phyloP scores from a whole-genome alignment of 2,888 invertebrate species.

The Villa cingulata region DNA sequence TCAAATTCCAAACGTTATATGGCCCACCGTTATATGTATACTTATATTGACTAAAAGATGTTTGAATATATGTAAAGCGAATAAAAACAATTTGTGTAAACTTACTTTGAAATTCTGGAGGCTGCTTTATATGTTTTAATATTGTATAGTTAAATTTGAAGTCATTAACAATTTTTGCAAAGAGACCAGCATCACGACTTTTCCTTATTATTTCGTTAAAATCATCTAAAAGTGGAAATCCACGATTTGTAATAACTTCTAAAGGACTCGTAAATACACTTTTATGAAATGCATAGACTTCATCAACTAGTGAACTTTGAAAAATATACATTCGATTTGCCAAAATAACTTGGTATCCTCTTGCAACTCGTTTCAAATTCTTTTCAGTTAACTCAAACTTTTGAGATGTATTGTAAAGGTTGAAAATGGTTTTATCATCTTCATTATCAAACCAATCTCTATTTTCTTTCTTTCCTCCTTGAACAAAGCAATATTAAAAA shows the following conservation, averaged over 20 bases:
- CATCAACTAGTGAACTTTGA: conserved; percentile 21
- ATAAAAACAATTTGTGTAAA: no score
- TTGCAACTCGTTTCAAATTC: conserved; percentile 24
- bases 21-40: no score
- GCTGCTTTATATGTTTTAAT: conserved; percentile 29
- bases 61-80: no score
- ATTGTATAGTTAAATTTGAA: conserved; percentile 36
- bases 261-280: conserved; percentile 41
- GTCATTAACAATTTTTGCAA: conserved; percentile 31
- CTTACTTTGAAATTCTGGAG: conserved; percentile 19
- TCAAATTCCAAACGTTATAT: no score
- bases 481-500: conserved; percentile 27
- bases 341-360: conserved; percentile 26
- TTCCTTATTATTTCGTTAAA: conserved; percentile 38
- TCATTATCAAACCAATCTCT: conserved; percentile 34
- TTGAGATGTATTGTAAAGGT: conserved; percentile 22
- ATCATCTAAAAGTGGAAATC: conserved; percentile 40
- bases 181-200: conserved; percentile 40
- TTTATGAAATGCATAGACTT: conserved; percentile 32
- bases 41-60: no score
- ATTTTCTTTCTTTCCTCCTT: conserved; percentile 29
- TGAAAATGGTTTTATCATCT: conserved; percentile 24
- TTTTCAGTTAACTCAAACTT: conserved; percentile 20
- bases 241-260: conserved; percentile 41
- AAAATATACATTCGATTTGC: conserved; percentile 29